phyloP scores from a whole-genome alignment of 2,888 invertebrate genomes.

The Idaea aversata region DNA sequence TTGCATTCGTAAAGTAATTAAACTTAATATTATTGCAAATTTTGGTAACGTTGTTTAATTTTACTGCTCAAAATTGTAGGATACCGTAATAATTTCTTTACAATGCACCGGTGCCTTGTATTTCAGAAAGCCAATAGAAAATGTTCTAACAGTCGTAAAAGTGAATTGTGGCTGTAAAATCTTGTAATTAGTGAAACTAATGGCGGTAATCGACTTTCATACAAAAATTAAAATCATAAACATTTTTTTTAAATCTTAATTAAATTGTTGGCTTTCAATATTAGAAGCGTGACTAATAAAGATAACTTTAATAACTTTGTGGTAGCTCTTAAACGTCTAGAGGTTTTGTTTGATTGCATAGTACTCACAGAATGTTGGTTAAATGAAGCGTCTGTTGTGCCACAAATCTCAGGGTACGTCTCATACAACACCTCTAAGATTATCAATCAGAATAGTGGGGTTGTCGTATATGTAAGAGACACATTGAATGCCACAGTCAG shows the following conservation, averaged over 20 bases:
- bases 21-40: constrained; percentile 21
- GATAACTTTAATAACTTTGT: too few species aligned
- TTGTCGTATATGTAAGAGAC: too few species aligned
- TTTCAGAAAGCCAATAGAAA: constrained; percentile 58
- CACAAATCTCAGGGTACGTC: too few species aligned
- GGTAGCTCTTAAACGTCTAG: too few species aligned
- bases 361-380: too few species aligned
- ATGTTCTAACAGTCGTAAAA: constrained; percentile 69
- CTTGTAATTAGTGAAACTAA: constrained; percentile 76
- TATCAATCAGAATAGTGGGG: too few species aligned
- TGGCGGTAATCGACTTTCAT: constrained; percentile 64
- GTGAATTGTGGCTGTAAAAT: constrained; percentile 67
- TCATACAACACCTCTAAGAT: too few species aligned
- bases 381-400: too few species aligned
- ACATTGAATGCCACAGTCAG: too few species aligned
- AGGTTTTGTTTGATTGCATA: too few species aligned
- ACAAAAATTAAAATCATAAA: constrained; percentile 61
- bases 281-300: too few species aligned
- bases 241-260: constrained; percentile 44
- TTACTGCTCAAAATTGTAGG: constrained; percentile 61
- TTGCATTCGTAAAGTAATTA: constrained; percentile 5
- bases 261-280: too few species aligned
- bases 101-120: constrained; percentile 46
- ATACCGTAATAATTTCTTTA: constrained; percentile 65
- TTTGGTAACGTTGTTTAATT: constrained; percentile 38